These are phyloP conservation scores for Petroica traversi DNA, from an alignment of 2,113 vertebrate species.

Conservation along the genomic window DNA sequence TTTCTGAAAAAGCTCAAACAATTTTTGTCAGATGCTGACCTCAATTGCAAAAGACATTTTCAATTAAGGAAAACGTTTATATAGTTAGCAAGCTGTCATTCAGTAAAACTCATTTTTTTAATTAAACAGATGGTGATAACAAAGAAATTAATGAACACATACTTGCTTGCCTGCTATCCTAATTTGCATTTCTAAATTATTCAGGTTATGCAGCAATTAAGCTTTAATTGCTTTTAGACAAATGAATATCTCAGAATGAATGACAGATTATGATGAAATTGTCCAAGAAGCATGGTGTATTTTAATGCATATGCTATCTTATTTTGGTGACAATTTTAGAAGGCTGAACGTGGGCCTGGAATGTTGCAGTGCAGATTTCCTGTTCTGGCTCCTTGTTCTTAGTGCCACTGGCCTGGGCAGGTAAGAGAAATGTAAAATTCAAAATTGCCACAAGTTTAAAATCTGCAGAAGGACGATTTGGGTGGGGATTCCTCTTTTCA, in stretches of 20 bases:
- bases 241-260: conserved; percentile 75
- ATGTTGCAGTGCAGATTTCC: not conserved
- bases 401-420: not conserved
- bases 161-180: conserved; percentile 71
- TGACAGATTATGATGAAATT: conserved; percentile 63
- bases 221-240: conserved; percentile 78
- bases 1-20: conserved; percentile 52
- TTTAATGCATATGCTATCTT: not conserved
- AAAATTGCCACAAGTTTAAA: not conserved
- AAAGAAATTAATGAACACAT: conserved; percentile 78
- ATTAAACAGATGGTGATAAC: conserved; percentile 79
- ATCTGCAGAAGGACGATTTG: not conserved
- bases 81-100: conserved; percentile 75
- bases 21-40: conserved; percentile 69
- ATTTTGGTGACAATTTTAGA: conserved; percentile 10
- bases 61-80: conserved; percentile 69
- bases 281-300: conserved; percentile 3
- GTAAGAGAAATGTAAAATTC: not conserved
- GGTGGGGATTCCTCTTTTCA: not conserved
- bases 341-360: not conserved
- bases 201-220: conserved; percentile 77
- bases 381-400: not conserved
- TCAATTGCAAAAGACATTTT: conserved; percentile 69
- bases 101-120: conserved; percentile 75
- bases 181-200: conserved; percentile 80